Base-by-base conservation (phyloP, 2,113 vertebrate genomes). In the Petrocephalus zakoni region DNA sequence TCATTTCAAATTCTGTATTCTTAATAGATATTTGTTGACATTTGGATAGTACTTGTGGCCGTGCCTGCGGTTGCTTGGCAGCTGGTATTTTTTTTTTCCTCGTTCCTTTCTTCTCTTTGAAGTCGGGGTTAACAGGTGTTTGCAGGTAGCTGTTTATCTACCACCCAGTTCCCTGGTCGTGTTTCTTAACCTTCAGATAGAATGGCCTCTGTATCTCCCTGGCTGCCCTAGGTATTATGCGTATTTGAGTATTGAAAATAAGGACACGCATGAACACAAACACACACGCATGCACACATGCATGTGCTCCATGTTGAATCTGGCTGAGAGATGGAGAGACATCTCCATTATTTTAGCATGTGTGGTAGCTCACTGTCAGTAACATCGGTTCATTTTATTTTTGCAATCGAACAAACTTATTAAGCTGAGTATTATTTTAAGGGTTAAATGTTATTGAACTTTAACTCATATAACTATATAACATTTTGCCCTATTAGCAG, bases 91-190 rank as follows among this genome's bases (percentile, higher is more conserved):
- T 90, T 91, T 90, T 85, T 91, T 89, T 89, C 1, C n/a, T 93
- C 91, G 3, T 90, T 91, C 89, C 82, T 91, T 90, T 89, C 91
- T 92, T 86, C 55, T 86, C 90, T 89, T 91, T 90, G 88, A 88
- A 87, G 84, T 72, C 51, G 84, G 88, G 89, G 93, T 34, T 90
- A 93, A 94, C 95, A 96, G 95, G 95, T 96, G 96, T 95, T 95
- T 93, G 91, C 94, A 95, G 94, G 94, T 94, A 93, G 93, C 91
- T 93, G 93, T 95, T 96, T 94, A 93, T 95, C 93, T 95, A 93
- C 92, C 90, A 86, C 91, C 89, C 89, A 34, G 81, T 90, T 89
- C 81, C 37, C 68, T 58, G 58, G 87, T 91, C 82, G 90, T 61
- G 75, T 47, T 88, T 90, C 90, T 94, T 92, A 93, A 93, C 94